Percentiles rank a stretch among this genome's conserved stretches.
phyloP scores from a whole-genome alignment of 2,888 invertebrate genomes.

The Agrenia bidenticulata region DNA sequence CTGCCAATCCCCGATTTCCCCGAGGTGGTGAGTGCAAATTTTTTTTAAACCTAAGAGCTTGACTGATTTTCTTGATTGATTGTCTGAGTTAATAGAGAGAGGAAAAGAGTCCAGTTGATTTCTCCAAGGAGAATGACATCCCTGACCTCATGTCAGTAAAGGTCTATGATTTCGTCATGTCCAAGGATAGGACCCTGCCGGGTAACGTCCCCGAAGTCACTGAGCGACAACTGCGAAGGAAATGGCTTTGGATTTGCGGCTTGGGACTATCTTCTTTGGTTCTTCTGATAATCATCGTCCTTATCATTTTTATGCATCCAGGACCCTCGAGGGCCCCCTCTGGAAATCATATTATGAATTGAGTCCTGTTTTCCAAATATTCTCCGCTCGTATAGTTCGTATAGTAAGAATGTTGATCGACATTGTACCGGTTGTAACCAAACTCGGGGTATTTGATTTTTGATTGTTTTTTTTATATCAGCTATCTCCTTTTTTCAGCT shows the following conservation, averaged over 20 bases:
- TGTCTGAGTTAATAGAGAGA: neutral
- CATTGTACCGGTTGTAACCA: too few species aligned
- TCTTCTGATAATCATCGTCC: slow-evolving; percentile 18
- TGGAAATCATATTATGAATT: too few species aligned
- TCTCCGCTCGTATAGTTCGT: too few species aligned
- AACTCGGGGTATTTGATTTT: too few species aligned
- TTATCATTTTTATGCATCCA: neutral
- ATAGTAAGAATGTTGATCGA: too few species aligned
- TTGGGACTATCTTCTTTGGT: too few species aligned
- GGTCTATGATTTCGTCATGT: slow-evolving; percentile 32
- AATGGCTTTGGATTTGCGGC: neutral
- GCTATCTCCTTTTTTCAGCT: too few species aligned
- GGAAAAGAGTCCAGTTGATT: slow-evolving; percentile 8
- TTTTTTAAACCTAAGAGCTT: neutral
- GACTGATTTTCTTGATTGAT: neutral
- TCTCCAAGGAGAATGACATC: slow-evolving; percentile 27
- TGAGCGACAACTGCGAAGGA: slow-evolving; percentile 6
- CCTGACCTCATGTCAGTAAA: slow-evolving; percentile 16
- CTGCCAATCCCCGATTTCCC: too few species aligned
- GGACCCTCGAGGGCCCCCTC: neutral
- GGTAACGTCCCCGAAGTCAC: neutral
- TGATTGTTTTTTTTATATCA: too few species aligned
- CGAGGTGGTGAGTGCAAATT: neutral
- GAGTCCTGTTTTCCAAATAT: too few species aligned
- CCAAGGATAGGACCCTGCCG: slow-evolving; percentile 23